Percentiles rank a stretch among this genome's conserved stretches.
phyloP scores from a whole-genome alignment of 2,888 invertebrate species.

The Melolontha melolontha region DNA sequence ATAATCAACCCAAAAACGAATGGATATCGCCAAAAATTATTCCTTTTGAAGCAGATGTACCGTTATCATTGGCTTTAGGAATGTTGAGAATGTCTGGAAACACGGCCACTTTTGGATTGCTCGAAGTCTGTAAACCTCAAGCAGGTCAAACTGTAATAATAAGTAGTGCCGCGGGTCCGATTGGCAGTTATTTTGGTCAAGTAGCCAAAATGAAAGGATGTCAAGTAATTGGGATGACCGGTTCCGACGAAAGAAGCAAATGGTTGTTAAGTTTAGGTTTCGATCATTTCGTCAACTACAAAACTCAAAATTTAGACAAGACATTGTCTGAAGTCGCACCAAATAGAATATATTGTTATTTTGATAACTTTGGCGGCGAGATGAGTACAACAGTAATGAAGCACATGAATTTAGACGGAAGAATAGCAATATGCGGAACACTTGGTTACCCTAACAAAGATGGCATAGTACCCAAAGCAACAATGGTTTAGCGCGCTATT shows the following conservation, averaged over 20 bases:
- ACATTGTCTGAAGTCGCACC: too few species aligned
- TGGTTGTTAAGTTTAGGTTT: conserved; percentile 79
- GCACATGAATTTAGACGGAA: conserved; percentile 73
- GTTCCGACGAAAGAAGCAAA: conserved; percentile 76
- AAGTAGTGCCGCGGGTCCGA: conserved; percentile 82
- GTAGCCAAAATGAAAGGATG: conserved; percentile 81
- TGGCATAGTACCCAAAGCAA: conserved; percentile 63
- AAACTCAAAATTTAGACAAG: too few species aligned
- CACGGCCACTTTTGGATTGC: conserved; percentile 81
- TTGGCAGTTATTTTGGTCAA: conserved; percentile 83
- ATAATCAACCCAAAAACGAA: conserved; percentile 76
- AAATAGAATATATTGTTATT: conserved; percentile 75
- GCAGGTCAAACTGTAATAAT: conserved; percentile 79
- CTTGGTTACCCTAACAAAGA: conserved; percentile 74
- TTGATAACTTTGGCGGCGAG: conserved; percentile 80
- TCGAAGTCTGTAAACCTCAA: conserved; percentile 78
- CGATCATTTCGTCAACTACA: too few species aligned
- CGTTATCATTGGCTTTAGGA: conserved; percentile 74
- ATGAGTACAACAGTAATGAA: conserved; percentile 71
- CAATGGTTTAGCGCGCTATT: conserved; percentile 65
- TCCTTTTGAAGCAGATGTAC: too few species aligned
- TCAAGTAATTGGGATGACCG: conserved; percentile 79
- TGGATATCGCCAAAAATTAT: conserved; percentile 60
- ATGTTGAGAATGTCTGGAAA: conserved; percentile 78
- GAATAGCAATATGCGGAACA: conserved; percentile 75